Evolutionary conservation across 2,797 vertebrate species (phyloP).

Genomic region (Zenarchopterus dispar): DNA sequence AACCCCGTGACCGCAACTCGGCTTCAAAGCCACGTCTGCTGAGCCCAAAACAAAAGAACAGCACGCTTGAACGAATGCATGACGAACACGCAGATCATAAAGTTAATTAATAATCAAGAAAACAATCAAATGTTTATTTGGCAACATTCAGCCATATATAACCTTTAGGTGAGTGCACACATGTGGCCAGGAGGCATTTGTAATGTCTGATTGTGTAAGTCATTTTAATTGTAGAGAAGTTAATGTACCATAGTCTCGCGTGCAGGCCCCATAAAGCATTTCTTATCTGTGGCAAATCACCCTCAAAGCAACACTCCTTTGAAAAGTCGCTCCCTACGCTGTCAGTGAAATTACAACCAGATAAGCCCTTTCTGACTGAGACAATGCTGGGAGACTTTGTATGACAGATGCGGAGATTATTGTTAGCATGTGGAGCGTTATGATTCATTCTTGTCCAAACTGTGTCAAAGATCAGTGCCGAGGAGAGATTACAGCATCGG

Average conservation of each 20-base stretch:
- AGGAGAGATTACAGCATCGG: no score
- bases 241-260: conserved; percentile 57
- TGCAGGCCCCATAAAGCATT: conserved; percentile 41
- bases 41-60: not conserved
- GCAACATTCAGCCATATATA: conserved; percentile 13
- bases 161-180: conserved; percentile 18
- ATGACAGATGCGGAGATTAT: conserved; percentile 64
- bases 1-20: not conserved
- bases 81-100: not conserved
- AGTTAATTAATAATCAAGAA: conserved; percentile 11
- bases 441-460: conserved; percentile 41
- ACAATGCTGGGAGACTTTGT: conserved; percentile 58
- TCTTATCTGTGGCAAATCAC: conserved; percentile 48
- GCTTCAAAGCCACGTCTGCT: not conserved
- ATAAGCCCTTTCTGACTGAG: conserved; percentile 56
- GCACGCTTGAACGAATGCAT: not conserved
- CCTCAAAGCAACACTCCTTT: conserved; percentile 51
- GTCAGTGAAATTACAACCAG: conserved; percentile 68
- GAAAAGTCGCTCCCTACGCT: conserved; percentile 44
- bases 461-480: conserved; percentile 23
- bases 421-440: conserved; percentile 66
- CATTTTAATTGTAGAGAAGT: conserved; percentile 52
- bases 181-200: conserved; percentile 24
- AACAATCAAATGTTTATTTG: conserved; percentile 12
- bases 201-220: conserved; percentile 54